phyloP scores from a whole-genome alignment of 2,113 vertebrate species.

The Redunca redunca region DNA sequence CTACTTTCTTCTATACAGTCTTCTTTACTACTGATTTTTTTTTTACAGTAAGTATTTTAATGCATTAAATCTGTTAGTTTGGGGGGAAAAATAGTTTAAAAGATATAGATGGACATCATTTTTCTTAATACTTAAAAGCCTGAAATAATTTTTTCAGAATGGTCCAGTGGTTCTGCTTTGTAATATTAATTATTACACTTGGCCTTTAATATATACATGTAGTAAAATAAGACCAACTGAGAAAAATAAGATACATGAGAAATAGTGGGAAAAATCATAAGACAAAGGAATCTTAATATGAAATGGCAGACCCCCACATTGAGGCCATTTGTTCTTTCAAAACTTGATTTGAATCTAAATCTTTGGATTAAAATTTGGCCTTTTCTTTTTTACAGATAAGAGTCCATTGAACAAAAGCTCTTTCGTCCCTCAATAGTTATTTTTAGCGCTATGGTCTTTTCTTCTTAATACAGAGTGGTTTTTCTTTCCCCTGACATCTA shows the following conservation, averaged over 20 bases:
- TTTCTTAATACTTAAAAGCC: neutral
- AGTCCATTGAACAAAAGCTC: neutral
- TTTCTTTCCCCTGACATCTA: slow-evolving; percentile 8
- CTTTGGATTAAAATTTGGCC: slow-evolving; percentile 42
- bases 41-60: slow-evolving; percentile 14
- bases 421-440: neutral
- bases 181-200: neutral
- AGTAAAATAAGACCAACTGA: neutral
- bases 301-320: neutral
- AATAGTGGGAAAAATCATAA: neutral
- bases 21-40: neutral
- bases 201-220: neutral
- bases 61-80: neutral
- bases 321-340: slow-evolving; percentile 10
- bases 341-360: slow-evolving; percentile 37
- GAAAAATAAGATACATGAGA: neutral
- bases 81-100: neutral
- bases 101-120: neutral
- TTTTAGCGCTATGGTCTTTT: slow-evolving; percentile 34
- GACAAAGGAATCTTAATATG: slow-evolving; percentile 2
- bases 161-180: neutral
- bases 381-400: neutral
- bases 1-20: neutral
- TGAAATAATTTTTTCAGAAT: neutral
- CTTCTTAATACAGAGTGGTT: neutral